A percentile compares a stretch with the other conserved stretches of the same genome.
phyloP scores from a whole-genome alignment of 2,888 invertebrate genomes.

The Drosophila putrida region DNA sequence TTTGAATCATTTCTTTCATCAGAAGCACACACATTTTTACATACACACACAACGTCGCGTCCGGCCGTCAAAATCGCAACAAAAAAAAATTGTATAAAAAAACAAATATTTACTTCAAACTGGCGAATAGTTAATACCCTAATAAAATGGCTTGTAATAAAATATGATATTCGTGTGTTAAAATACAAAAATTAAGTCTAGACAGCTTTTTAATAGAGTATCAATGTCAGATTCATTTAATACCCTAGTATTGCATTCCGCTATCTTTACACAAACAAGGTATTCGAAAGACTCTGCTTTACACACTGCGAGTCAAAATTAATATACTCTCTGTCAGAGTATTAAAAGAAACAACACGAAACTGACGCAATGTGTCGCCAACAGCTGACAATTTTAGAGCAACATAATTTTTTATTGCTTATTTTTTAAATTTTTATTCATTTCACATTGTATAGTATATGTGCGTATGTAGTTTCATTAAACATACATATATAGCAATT shows the following conservation, averaged over 20 bases:
- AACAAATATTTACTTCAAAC: background rate
- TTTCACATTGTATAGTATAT: too few species aligned
- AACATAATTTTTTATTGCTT: conserved; percentile 52
- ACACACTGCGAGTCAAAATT: background rate
- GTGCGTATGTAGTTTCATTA: too few species aligned
- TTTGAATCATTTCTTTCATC: conserved; percentile 75
- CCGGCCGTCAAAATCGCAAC: conserved; percentile 56
- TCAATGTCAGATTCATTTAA: too few species aligned
- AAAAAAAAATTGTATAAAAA: conserved; percentile 24
- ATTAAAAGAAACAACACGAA: conserved; percentile 28
- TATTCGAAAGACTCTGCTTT: background rate
- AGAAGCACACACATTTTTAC: conserved; percentile 23
- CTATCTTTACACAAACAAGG: too few species aligned
- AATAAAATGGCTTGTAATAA: background rate
- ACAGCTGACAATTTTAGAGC: conserved; percentile 73
- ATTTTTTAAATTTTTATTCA: conserved; percentile 38
- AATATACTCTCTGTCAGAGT: background rate
- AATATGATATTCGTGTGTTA: too few species aligned
- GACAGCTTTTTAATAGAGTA: too few species aligned
- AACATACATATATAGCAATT: conserved; percentile 17
- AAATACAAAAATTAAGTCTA: too few species aligned
- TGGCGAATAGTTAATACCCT: conserved; percentile 1
- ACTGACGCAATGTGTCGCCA: conserved; percentile 72
- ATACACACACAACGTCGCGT: conserved; percentile 43
- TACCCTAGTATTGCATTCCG: too few species aligned